These are phyloP conservation scores for Coenonympha glycerion DNA, from an alignment of 2,888 invertebrate species.

Conservation along the genomic window DNA sequence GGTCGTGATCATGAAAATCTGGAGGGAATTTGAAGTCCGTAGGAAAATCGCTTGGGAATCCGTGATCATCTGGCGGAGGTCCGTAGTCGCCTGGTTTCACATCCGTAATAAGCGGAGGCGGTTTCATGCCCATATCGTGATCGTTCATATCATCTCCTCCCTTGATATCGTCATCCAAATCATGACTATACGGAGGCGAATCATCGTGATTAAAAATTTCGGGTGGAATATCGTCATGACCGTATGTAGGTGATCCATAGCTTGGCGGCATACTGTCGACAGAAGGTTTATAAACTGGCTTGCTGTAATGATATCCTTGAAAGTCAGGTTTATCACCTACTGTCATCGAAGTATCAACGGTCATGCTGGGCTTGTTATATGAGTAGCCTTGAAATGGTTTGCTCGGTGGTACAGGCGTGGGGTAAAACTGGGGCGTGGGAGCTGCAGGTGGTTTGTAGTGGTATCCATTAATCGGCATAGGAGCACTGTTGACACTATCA, in stretches of 20 bases:
- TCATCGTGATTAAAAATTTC: not conserved
- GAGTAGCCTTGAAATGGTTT: slow-evolving; percentile 56
- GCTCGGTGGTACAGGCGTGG: slow-evolving; percentile 46
- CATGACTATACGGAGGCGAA: slow-evolving; percentile 35
- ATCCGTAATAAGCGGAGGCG: slow-evolving; percentile 47
- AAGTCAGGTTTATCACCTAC: slow-evolving; percentile 38
- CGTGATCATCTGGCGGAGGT: slow-evolving; percentile 50
- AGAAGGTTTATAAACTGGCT: slow-evolving; percentile 39
- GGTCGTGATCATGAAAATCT: slow-evolving; percentile 56
- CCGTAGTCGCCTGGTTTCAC: slow-evolving; percentile 42
- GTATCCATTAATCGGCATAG: slow-evolving; percentile 46
- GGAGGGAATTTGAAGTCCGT: slow-evolving; percentile 60
- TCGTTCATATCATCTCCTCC: slow-evolving; percentile 37
- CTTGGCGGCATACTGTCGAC: slow-evolving; percentile 19
- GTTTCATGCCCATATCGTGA: slow-evolving; percentile 51
- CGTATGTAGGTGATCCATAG: slow-evolving; percentile 34
- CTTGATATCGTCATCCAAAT: slow-evolving; percentile 41
- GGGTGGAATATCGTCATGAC: slow-evolving; percentile 43
- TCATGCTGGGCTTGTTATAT: slow-evolving; percentile 54
- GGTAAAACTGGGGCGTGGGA: slow-evolving; percentile 39
- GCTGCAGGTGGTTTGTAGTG: slow-evolving; percentile 51
- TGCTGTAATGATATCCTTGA: slow-evolving; percentile 49
- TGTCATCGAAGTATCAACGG: slow-evolving; percentile 37
- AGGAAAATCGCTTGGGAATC: slow-evolving; percentile 67
- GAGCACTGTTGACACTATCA: slow-evolving; percentile 35